Conservation (phyloP, 2,113 vertebrate species). For the Phodopus roborovskii region DNA sequence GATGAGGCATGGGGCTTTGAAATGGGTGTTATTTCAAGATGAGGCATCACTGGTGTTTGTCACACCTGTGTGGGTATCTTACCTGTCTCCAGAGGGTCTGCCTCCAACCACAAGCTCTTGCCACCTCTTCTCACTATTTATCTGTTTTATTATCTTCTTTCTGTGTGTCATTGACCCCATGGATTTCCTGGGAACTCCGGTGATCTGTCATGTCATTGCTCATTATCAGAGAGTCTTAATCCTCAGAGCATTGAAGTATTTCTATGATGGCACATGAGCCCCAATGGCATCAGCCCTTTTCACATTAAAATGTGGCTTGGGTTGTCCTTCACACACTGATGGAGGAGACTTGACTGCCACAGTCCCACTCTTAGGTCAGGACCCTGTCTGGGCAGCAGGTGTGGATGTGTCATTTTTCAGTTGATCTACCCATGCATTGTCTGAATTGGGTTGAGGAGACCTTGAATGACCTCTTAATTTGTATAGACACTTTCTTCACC, state of each 20-base stretch:
- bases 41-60: not conserved
- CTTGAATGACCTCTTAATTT: constrained; percentile 40
- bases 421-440: not conserved
- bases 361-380: not conserved
- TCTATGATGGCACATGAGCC: not conserved
- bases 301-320: not conserved
- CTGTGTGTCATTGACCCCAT: not conserved
- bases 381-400: constrained; percentile 33
- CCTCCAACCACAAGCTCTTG: not conserved
- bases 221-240: constrained; percentile 50
- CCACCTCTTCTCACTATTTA: not conserved
- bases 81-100: constrained; percentile 29
- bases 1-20: not conserved
- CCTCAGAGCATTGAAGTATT: constrained; percentile 47
- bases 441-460: not conserved
- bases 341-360: not conserved
- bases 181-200: constrained; percentile 48
- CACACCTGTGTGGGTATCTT: not conserved
- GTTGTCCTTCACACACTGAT: not conserved
- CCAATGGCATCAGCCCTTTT: not conserved
- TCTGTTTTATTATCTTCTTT: constrained; percentile 1
- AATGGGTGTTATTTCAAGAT: not conserved
- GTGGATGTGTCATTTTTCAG: not conserved
- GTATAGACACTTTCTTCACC: not conserved
- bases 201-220: constrained; percentile 50